phyloP scores from a whole-genome alignment of 2,797 vertebrate genomes.

The Hephaestus fuliginosus region DNA sequence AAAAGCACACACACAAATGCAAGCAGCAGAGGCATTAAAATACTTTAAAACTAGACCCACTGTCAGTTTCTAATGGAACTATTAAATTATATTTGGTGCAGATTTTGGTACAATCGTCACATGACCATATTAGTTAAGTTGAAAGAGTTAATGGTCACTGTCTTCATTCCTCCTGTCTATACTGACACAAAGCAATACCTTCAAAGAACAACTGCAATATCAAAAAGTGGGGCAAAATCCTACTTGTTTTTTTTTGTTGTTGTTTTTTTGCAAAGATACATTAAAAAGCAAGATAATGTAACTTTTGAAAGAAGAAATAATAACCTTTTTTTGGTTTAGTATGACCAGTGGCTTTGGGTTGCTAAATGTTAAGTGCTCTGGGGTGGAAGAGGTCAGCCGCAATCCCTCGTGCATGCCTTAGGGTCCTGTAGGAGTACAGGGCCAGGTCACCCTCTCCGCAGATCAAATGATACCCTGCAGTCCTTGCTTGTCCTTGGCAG shows the following conservation, averaged over 20 bases:
- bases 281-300: neutral
- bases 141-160: neutral
- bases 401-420: too few relatives aligned
- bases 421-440: too few relatives aligned
- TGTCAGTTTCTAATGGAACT: neutral
- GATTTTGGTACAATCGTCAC: neutral
- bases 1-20: constrained; percentile 21
- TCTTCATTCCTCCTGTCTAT: neutral
- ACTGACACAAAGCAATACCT: neutral
- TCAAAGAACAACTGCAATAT: neutral
- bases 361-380: neutral
- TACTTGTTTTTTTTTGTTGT: neutral
- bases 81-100: neutral
- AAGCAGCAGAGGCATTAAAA: neutral
- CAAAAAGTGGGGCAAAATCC: neutral
- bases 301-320: neutral
- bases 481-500: too few relatives aligned
- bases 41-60: neutral
- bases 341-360: neutral
- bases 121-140: neutral
- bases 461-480: too few relatives aligned
- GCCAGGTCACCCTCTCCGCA: too few relatives aligned
- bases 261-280: neutral
- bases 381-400: too few relatives aligned
- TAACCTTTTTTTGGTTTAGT: neutral